Percentiles rank a stretch among this genome's conserved stretches.
Conservation (phyloP, 2,888 invertebrate genomes). For the Hypena proboscidalis region DNA sequence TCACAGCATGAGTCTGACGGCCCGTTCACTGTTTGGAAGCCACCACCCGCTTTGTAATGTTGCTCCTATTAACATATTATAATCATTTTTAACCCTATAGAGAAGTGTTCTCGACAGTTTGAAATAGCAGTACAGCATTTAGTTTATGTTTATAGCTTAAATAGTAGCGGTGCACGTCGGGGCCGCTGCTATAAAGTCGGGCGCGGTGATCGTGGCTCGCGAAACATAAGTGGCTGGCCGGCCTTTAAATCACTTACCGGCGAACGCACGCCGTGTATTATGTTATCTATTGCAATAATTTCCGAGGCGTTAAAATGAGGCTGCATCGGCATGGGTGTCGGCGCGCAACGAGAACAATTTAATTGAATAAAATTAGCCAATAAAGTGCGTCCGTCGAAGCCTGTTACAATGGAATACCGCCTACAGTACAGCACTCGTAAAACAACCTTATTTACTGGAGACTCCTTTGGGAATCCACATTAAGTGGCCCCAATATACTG, state of each 20-base stretch:
- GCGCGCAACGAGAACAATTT: conserved; percentile 75
- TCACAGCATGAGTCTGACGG: conserved; percentile 72
- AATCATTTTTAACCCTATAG: conserved; percentile 71
- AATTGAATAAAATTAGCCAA: conserved; percentile 85
- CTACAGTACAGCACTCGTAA: conserved; percentile 65
- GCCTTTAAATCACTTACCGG: conserved; percentile 59
- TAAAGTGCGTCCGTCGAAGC: conserved; percentile 75
- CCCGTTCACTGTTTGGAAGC: conserved; percentile 75
- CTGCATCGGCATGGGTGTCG: conserved; percentile 51
- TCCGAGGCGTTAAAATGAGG: conserved; percentile 72
- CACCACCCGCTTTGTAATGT: conserved; percentile 63
- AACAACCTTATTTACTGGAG: conserved; percentile 74
- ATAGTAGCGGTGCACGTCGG: conserved; percentile 55
- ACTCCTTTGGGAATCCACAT: conserved; percentile 71
- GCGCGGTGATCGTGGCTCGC: conserved; percentile 23
- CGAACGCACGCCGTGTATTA: conserved; percentile 53
- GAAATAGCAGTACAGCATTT: conserved; percentile 49
- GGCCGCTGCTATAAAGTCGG: conserved; percentile 51
- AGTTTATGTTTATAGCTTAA: conserved; percentile 59
- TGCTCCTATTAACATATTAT: conserved; percentile 70
- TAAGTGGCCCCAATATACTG: conserved; percentile 68
- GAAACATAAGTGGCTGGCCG: conserved; percentile 44
- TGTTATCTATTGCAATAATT: conserved; percentile 78
- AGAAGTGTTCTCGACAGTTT: conserved; percentile 50
- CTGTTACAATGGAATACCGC: conserved; percentile 81